phyloP scores from a whole-genome alignment of 1,140 invertebrate genomes.

The Drosophila sp. region DNA sequence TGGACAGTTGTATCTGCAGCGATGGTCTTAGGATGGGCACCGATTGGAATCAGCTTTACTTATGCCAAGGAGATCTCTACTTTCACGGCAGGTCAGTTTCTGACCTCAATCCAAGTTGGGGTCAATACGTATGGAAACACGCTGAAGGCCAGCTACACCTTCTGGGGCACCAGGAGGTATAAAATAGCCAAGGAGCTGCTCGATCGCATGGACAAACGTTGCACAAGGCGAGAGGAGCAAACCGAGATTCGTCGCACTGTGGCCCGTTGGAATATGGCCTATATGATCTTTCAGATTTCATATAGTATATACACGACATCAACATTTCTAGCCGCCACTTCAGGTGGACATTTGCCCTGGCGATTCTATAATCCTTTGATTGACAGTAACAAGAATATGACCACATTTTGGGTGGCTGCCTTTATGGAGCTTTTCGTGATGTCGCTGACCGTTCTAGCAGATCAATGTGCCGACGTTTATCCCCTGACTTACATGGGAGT shows the following conservation, averaged over 20 bases:
- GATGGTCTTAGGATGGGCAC: conserved; percentile 8
- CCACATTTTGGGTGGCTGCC: conserved; percentile 25
- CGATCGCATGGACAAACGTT: conserved; percentile 50
- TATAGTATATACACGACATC: conserved; percentile 27
- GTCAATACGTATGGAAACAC: conserved; percentile 47
- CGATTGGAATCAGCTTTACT: conserved; percentile 19
- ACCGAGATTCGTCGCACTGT: conserved; percentile 27
- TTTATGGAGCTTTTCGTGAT: conserved; percentile 31
- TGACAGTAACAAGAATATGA: conserved; percentile 11
- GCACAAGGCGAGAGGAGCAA: conserved; percentile 12
- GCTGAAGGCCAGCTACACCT: conserved; percentile 38
- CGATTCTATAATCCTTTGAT: conserved; percentile 53
- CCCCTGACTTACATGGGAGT: conserved; percentile 46
- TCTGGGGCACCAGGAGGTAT: conserved; percentile 29
- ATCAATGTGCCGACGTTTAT: conserved; percentile 50
- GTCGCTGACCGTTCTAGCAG: conserved; percentile 35
- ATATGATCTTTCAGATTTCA: conserved; percentile 30
- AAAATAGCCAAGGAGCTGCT: conserved; percentile 34
- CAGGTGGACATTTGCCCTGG: conserved; percentile 40
- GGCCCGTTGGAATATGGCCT: conserved; percentile 29
- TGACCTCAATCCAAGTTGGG: conserved; percentile 50
- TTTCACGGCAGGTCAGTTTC: conserved; percentile 51
- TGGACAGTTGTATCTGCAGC: conserved; percentile 10
- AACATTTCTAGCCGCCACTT: conserved; percentile 18
- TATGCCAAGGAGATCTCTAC: conserved; percentile 35